Evolutionary conservation across 1,140 invertebrate species (phyloP).

Genomic region (Pogonognathellus flavescens): DNA sequence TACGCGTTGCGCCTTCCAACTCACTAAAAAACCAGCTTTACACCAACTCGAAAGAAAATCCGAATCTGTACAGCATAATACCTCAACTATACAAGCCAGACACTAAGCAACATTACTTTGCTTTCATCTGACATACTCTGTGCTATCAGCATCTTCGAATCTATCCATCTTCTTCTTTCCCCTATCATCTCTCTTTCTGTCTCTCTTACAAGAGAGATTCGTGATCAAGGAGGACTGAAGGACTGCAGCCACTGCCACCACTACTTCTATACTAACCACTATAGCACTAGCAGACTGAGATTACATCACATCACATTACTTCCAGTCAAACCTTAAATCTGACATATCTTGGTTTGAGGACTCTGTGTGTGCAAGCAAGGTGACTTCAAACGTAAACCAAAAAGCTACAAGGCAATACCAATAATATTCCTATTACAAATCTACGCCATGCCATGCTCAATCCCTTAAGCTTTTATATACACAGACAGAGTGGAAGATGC

Average conservation of each 20-base stretch:
- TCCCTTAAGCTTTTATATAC: not conserved
- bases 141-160: conserved; percentile 3
- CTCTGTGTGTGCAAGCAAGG: not conserved
- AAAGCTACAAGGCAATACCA: conserved; percentile 13
- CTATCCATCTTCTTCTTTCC: conserved; percentile 32
- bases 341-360: not conserved
- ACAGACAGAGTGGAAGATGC: not conserved
- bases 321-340: not conserved
- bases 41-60: not conserved
- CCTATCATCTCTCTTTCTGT: conserved; percentile 20
- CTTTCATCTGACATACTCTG: too few relatives aligned
- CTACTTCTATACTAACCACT: too few relatives aligned
- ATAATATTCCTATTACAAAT: not conserved
- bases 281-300: not conserved
- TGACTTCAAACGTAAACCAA: conserved; percentile 13
- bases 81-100: not conserved
- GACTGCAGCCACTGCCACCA: not conserved
- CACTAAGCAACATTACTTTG: too few relatives aligned
- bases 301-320: conserved; percentile 22
- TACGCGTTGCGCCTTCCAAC: conserved; percentile 35
- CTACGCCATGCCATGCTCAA: not conserved
- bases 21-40: conserved; percentile 27
- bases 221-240: conserved; percentile 17
- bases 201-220: not conserved
- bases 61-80: not conserved